These are phyloP conservation scores for Radopholus similis DNA, from an alignment of 1,140 invertebrate species.

Conservation along the genomic window DNA sequence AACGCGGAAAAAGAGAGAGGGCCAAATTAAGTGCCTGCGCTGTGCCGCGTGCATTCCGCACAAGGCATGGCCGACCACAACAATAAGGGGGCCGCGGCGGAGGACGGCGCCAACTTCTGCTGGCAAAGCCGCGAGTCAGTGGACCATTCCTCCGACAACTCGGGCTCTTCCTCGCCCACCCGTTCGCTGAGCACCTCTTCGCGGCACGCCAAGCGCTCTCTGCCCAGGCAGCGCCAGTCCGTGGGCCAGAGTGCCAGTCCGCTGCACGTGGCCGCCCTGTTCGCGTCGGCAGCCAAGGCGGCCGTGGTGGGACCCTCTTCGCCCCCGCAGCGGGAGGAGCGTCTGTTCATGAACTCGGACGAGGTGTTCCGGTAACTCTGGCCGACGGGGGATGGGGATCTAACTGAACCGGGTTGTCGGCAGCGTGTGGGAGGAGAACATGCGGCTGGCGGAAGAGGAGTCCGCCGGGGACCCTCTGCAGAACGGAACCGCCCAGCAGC, in stretches of 20 bases:
- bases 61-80: background rate
- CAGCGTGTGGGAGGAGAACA: conserved; percentile 26
- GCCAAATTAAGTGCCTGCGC: background rate
- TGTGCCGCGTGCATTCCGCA: background rate
- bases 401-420: too few species aligned
- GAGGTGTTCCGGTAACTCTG: too few species aligned
- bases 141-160: background rate
- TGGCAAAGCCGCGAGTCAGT: background rate
- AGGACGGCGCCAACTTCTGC: background rate
- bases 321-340: background rate
- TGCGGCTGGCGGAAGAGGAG: background rate
- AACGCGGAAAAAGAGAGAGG: background rate
- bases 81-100: background rate
- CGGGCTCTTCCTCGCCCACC: background rate
- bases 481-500: background rate
- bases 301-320: conserved; percentile 13
- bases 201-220: background rate
- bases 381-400: too few species aligned
- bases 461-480: too few species aligned
- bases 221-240: conserved; percentile 4
- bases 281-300: conserved; percentile 18
- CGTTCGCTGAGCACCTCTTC: background rate
- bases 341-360: conserved; percentile 30
- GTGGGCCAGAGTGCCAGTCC: conserved; percentile 9
- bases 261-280: conserved; percentile 18